Percentiles rank a stretch among this genome's conserved stretches.
These are phyloP conservation scores for Clusia tigrina DNA, from an alignment of 2,888 invertebrate species.

Conservation along the genomic window DNA sequence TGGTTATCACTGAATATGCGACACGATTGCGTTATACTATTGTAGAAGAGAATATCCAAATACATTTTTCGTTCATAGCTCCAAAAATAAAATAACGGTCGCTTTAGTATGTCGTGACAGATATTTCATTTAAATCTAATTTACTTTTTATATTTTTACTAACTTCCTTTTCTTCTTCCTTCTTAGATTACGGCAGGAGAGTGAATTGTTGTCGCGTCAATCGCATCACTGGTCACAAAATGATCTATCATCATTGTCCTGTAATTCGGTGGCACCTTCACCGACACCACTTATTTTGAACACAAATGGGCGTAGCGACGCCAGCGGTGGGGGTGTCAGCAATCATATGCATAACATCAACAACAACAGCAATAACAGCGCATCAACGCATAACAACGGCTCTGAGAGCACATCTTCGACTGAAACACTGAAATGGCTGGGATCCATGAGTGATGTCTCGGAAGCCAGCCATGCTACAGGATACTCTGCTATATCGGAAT, in stretches of 20 bases:
- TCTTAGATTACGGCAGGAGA: constrained; percentile 64
- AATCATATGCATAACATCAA: constrained; percentile 27
- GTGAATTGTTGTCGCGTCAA: constrained; percentile 63
- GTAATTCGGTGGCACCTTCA: constrained; percentile 55
- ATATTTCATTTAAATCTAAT: no score
- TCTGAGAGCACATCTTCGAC: constrained; percentile 69
- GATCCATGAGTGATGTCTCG: constrained; percentile 78
- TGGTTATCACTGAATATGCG: no score
- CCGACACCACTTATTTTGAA: constrained; percentile 45
- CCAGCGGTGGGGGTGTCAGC: constrained; percentile 32
- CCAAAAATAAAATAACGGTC: no score
- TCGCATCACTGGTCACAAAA: constrained; percentile 65
- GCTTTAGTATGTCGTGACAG: no score
- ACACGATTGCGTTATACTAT: no score
- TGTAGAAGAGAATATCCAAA: no score
- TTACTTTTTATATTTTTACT: no score
- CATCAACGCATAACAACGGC: constrained; percentile 55
- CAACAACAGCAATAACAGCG: constrained; percentile 32
- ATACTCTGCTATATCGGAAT: constrained; percentile 65
- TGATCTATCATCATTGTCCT: constrained; percentile 61
- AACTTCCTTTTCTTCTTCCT: no score
- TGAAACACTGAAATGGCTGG: constrained; percentile 82
- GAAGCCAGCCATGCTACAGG: constrained; percentile 69
- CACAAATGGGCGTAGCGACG: constrained; percentile 18
- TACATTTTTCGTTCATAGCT: no score